These are phyloP conservation scores for Tachystola acroxantha DNA, from an alignment of 2,888 invertebrate species.

Conservation along the genomic window DNA sequence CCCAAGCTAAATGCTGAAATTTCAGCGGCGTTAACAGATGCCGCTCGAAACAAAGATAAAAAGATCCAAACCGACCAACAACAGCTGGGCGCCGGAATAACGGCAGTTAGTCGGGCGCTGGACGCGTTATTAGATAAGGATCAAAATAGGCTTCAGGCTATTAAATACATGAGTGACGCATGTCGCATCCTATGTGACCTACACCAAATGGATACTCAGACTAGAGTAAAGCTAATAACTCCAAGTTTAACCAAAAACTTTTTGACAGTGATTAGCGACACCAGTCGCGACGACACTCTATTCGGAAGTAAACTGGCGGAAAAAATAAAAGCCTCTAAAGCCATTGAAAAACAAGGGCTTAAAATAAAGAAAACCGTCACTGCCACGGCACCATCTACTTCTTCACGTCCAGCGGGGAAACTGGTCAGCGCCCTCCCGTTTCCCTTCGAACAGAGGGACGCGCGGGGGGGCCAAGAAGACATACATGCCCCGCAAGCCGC, in stretches of 20 bases:
- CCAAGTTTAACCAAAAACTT: slow-evolving; percentile 8
- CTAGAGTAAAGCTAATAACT: slow-evolving; percentile 8
- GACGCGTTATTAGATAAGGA: not conserved
- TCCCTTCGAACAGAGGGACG: not conserved
- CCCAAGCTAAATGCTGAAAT: slow-evolving; percentile 2
- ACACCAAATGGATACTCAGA: slow-evolving; percentile 5
- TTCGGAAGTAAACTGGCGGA: slow-evolving; percentile 12
- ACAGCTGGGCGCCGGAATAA: not conserved
- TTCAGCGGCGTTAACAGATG: not conserved
- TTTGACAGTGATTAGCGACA: slow-evolving; percentile 6
- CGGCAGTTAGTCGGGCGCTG: too few relatives aligned
- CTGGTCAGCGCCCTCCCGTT: not conserved
- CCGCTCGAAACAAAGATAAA: not conserved
- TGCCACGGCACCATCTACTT: not conserved
- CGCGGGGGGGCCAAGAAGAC: not conserved
- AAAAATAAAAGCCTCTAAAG: slow-evolving; percentile 15
- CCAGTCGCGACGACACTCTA: slow-evolving; percentile 12
- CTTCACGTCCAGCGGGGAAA: not conserved
- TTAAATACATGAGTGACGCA: slow-evolving; percentile 8
- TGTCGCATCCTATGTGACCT: slow-evolving; percentile 12
- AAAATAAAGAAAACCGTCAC: slow-evolving; percentile 9
- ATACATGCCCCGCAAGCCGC: not conserved
- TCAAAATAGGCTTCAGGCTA: not conserved
- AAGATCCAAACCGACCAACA: not conserved
- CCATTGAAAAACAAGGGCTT: slow-evolving; percentile 14